These are phyloP conservation scores for Galaxias olidus DNA, from an alignment of 2,797 vertebrate species.

Conservation along the genomic window DNA sequence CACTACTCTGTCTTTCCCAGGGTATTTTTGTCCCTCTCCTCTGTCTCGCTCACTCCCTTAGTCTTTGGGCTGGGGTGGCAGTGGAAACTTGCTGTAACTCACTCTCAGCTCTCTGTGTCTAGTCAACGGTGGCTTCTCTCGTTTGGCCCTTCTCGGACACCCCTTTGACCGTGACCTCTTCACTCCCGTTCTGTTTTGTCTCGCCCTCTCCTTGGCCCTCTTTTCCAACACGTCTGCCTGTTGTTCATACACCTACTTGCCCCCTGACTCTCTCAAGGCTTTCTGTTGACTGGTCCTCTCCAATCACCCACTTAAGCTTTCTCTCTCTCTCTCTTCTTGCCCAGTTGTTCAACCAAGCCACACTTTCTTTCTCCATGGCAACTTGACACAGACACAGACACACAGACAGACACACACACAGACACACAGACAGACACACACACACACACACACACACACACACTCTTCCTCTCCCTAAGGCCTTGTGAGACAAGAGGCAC, in stretches of 20 bases:
- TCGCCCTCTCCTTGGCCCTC: constrained; percentile 22
- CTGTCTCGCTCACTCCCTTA: constrained; percentile 1
- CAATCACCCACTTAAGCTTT: not conserved
- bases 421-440: no score
- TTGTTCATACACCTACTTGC: constrained; percentile 3
- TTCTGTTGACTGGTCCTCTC: constrained; percentile 26
- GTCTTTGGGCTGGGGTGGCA: constrained; percentile 32
- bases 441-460: no score
- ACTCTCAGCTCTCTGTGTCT: constrained; percentile 45
- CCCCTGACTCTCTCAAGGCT: constrained; percentile 32
- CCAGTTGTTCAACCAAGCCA: constrained; percentile 16
- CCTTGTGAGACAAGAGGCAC: constrained; percentile 37
- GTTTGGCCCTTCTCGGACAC: constrained; percentile 24
- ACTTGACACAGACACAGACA: not conserved
- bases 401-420: constrained; percentile 3
- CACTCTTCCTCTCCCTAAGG: constrained; percentile 9
- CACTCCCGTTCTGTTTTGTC: constrained; percentile 39
- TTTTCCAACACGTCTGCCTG: constrained; percentile 26
- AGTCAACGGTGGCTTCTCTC: constrained; percentile 36
- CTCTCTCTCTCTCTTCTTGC: constrained; percentile 17
- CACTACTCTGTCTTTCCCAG: constrained; percentile 34
- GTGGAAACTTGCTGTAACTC: constrained; percentile 35
- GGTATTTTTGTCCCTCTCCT: constrained; percentile 20
- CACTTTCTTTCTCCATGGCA: constrained; percentile 11
- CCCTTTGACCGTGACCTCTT: constrained; percentile 29